Conservation (phyloP, 2,113 vertebrate species). For the Phalacrocorax brasilianus region DNA sequence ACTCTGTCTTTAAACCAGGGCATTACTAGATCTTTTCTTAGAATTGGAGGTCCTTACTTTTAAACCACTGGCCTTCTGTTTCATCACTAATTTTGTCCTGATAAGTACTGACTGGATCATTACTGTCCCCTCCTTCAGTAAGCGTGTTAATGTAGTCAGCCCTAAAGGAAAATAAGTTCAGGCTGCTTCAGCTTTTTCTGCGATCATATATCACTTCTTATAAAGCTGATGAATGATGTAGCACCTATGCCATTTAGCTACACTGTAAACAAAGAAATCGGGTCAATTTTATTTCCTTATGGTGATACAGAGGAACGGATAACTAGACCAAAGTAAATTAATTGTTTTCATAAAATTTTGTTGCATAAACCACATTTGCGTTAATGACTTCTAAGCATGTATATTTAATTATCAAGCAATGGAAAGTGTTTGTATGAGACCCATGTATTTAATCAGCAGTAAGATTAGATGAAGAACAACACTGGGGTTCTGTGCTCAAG, state of each 20-base stretch:
- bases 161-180: conserved; percentile 1
- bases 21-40: conserved; percentile 27
- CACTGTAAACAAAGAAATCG: background rate
- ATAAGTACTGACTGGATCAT: conserved; percentile 9
- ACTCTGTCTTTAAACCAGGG: background rate
- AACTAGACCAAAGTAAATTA: background rate
- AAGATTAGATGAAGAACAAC: background rate
- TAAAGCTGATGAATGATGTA: background rate
- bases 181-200: background rate
- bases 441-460: background rate
- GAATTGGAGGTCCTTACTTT: conserved; percentile 18
- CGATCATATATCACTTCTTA: background rate
- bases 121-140: background rate
- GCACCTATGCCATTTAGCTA: background rate
- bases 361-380: background rate
- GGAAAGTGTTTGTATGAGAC: background rate
- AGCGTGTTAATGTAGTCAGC: background rate
- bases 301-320: background rate
- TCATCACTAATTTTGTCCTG: conserved; percentile 27
- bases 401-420: background rate
- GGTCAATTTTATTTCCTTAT: background rate
- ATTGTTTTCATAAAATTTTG: background rate
- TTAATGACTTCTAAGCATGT: background rate
- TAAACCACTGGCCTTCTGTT: conserved; percentile 2
- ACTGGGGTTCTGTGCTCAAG: background rate